These are phyloP conservation scores for Ceyx melanurus DNA, from an alignment of 2,113 vertebrate species.

Conservation along the genomic window DNA sequence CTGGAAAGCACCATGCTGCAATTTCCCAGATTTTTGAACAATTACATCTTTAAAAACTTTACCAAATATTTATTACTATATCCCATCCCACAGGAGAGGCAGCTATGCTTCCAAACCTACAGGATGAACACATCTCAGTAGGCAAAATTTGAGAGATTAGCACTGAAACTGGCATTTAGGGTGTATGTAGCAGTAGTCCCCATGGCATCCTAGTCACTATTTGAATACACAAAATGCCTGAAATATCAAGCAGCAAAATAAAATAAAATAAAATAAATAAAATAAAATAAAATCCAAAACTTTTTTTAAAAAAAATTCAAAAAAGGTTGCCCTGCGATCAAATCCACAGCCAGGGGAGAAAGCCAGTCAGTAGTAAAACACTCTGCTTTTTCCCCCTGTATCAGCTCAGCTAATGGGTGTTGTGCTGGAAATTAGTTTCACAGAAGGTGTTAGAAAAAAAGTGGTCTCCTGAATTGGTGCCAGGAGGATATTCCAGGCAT, in stretches of 20 bases:
- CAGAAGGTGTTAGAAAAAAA: conserved; percentile 32
- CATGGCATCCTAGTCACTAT: background rate
- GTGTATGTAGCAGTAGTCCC: background rate
- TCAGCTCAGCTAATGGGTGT: conserved; percentile 11
- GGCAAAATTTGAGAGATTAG: background rate
- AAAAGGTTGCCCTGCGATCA: background rate
- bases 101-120: background rate
- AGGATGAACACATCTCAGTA: background rate
- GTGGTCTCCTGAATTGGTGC: conserved; percentile 32
- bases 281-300: background rate
- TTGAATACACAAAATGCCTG: background rate
- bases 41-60: background rate
- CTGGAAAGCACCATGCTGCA: background rate
- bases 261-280: background rate
- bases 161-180: background rate
- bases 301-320: background rate
- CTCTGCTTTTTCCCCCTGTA: background rate
- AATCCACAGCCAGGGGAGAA: background rate
- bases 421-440: conserved; percentile 36
- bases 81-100: background rate
- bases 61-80: background rate
- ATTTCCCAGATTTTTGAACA: background rate
- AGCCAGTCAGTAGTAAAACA: background rate
- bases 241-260: background rate
- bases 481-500: conserved; percentile 59